These are phyloP conservation scores for Scaptomyza reducta DNA, from an alignment of 2,888 invertebrate species.

Conservation along the genomic window DNA sequence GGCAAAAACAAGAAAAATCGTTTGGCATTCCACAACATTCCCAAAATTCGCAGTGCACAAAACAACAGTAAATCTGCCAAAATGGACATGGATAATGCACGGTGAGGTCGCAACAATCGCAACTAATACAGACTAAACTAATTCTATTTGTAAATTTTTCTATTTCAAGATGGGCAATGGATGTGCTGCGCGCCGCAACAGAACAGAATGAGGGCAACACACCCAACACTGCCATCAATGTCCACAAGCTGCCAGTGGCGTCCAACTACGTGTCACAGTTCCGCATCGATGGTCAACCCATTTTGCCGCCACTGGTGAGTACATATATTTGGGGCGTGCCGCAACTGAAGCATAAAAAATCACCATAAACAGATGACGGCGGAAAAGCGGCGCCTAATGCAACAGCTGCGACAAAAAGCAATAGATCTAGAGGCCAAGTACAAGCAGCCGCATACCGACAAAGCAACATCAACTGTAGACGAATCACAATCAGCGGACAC, in stretches of 20 bases:
- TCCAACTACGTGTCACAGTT: conserved; percentile 63
- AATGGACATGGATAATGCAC: conserved; percentile 38
- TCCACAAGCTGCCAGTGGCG: conserved; percentile 3
- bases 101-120: conserved; percentile 13
- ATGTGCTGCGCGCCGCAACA: conserved; percentile 45
- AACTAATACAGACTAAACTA: neutral
- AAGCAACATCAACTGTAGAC: conserved; percentile 3
- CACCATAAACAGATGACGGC: conserved; percentile 77
- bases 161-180: conserved; percentile 48
- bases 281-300: conserved; percentile 82
- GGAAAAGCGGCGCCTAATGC: conserved; percentile 76
- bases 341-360: conserved; percentile 39
- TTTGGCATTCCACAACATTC: conserved; percentile 12
- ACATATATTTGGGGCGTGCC: conserved; percentile 29
- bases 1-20: conserved; percentile 10
- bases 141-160: neutral
- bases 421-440: conserved; percentile 67
- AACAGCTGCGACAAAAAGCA: conserved; percentile 72
- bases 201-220: conserved; percentile 39
- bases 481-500: neutral
- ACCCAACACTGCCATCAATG: conserved; percentile 4
- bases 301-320: conserved; percentile 83
- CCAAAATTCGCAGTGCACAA: conserved; percentile 42
- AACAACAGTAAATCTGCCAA: neutral
- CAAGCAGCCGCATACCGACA: conserved; percentile 28